These are phyloP conservation scores for Synanthedon tipuliformis DNA, from an alignment of 2,888 invertebrate genomes.

Conservation along the genomic window DNA sequence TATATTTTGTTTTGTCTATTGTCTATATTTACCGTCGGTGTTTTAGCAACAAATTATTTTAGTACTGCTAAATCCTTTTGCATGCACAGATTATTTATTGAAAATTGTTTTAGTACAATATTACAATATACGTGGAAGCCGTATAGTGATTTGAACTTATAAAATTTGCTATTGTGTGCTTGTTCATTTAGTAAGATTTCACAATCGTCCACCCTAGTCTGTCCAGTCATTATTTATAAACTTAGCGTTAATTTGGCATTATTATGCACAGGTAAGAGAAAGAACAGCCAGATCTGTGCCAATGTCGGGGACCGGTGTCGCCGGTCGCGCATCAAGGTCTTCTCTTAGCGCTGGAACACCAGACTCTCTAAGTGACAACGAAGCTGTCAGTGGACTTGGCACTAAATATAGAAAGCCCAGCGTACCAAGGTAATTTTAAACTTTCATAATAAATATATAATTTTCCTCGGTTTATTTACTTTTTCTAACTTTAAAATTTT, in stretches of 20 bases:
- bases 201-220: neutral
- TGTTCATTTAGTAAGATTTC: conserved; percentile 5
- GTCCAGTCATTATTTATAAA: neutral
- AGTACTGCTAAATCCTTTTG: conserved; percentile 25
- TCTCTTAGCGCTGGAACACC: conserved; percentile 89
- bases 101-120: too few relatives aligned
- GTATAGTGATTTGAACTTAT: too few relatives aligned
- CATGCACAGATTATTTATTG: conserved; percentile 26
- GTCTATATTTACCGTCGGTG: conserved; percentile 34
- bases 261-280: conserved; percentile 82
- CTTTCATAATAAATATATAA: neutral
- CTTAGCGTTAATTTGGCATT: neutral
- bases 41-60: conserved; percentile 26
- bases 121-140: too few relatives aligned
- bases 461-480: neutral
- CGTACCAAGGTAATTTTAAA: conserved; percentile 46
- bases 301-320: conserved; percentile 74
- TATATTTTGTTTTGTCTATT: conserved; percentile 26
- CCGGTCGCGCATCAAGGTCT: conserved; percentile 78
- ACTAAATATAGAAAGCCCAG: conserved; percentile 78
- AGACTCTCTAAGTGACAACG: conserved; percentile 89
- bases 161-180: conserved; percentile 1
- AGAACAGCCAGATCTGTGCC: conserved; percentile 92
- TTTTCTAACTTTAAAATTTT: neutral
- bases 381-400: conserved; percentile 79